Evolutionary conservation across 1,140 invertebrate species (phyloP).

Genomic region (Panagrolaimus sp.): DNA sequence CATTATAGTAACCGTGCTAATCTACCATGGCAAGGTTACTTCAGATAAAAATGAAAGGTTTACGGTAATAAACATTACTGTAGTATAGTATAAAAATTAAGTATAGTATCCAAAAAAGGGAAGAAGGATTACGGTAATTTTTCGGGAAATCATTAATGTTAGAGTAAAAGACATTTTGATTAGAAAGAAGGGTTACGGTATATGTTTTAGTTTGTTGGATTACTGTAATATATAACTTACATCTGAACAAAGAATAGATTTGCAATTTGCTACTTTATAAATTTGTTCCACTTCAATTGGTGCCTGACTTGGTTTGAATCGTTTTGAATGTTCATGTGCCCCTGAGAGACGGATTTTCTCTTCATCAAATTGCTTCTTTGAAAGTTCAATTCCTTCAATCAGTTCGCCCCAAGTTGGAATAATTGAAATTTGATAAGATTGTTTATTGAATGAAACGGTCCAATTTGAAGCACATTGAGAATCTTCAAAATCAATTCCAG

Average conservation of each 20-base stretch:
- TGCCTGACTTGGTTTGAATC: conserved; percentile 60
- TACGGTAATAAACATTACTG: background rate
- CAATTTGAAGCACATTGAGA: conserved; percentile 71
- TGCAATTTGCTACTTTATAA: conserved; percentile 74
- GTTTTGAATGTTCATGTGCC: conserved; percentile 47
- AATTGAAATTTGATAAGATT: conserved; percentile 66
- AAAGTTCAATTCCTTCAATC: conserved; percentile 74
- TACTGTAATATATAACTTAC: conserved; percentile 25
- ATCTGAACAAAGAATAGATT: conserved; percentile 66
- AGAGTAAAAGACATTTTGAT: too few relatives aligned
- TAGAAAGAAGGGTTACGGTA: background rate
- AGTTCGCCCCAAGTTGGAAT: conserved; percentile 82
- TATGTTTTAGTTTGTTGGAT: background rate
- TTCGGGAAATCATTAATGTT: too few relatives aligned
- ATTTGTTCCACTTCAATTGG: conserved; percentile 66
- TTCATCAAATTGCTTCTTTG: conserved; percentile 73
- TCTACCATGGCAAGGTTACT: background rate
- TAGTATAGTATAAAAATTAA: background rate
- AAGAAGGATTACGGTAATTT: too few relatives aligned
- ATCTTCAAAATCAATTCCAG: conserved; percentile 90
- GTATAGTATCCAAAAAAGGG: background rate
- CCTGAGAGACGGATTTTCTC: conserved; percentile 63
- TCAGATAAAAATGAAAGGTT: background rate
- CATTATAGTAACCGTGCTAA: background rate
- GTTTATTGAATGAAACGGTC: conserved; percentile 66